Evolutionary conservation across 2,888 invertebrate genomes (phyloP), one percentile per base, ranked within the genome.

Genomic region (Horisme vitalbata): DNA sequence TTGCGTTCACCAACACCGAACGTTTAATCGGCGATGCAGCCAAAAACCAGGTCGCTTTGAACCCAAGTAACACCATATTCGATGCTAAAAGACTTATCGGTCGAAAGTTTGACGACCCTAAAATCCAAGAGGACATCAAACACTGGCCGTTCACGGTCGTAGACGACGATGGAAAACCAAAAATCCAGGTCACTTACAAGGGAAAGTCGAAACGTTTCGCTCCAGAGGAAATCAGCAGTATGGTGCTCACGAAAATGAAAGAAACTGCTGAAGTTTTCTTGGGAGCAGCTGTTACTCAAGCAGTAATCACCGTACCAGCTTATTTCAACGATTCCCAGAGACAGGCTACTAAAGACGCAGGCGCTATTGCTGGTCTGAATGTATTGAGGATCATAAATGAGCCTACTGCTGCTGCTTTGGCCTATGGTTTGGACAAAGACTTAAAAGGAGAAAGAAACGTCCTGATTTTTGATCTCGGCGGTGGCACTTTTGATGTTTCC

Each of bases 11-110:
- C 0, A 93, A 93, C 62, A 76, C 69, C 2, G 83, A 83, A 48
- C 86, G 93, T 7, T 88, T 94, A 1, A 91, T 94, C 46, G 93
- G 93, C 30, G 93, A 94, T 63, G 93, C 93, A 3, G 93, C 93
- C 4, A 93, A 94, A 71, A 93, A 93, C 72, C 92, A 93, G 74
- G 93, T 93, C 24, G 93, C 93, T 21, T 83, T 93, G 87, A 95
- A 95, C 71, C 95, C 95, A 1, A 87, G 72, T 53, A 95, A 95
- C 77, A 94, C 95, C 1, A 93, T 95, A 4, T 95, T 95, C 65
- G 94, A 95, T 70, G 95, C 95, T 5, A 96, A 96, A 71, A 92
- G 96, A 39, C 82, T 97, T 46, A 96, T 96, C 65, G 96, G 96
- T 0, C 91, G 96, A 35, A 93, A 93, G 57, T 96, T 90, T 73